A percentile compares a stretch with the other conserved stretches of the same genome.
These are phyloP conservation scores for Centropus unirufus DNA, from an alignment of 2,113 vertebrate genomes.

Conservation along the genomic window DNA sequence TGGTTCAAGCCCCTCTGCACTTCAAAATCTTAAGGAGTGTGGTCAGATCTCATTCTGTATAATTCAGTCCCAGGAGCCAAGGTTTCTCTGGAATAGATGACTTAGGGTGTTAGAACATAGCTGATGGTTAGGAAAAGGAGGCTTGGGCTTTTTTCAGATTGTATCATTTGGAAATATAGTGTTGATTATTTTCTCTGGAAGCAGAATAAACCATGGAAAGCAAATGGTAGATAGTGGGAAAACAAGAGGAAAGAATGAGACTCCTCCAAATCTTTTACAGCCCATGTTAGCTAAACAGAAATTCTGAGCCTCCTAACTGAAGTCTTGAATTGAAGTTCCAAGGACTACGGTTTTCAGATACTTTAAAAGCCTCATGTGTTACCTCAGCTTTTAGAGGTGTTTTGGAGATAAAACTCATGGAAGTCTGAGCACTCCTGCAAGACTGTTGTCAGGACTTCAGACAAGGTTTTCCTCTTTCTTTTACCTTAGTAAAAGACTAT, in stretches of 20 bases:
- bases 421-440: not conserved
- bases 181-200: not conserved
- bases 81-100: not conserved
- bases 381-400: not conserved
- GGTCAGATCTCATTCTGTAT: fast-evolving
- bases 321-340: not conserved
- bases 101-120: not conserved
- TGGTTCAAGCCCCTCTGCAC: not conserved
- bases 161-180: not conserved
- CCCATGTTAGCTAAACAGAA: not conserved
- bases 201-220: not conserved
- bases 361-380: not conserved
- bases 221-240: not conserved
- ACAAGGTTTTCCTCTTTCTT: not conserved
- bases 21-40: not conserved
- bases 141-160: not conserved
- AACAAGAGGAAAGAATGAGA: not conserved
- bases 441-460: not conserved
- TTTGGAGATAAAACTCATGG: not conserved
- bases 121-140: not conserved
- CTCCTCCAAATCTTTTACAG: not conserved
- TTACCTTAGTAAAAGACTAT: not conserved
- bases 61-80: not conserved
- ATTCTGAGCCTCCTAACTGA: not conserved
- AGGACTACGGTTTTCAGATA: not conserved